These are phyloP conservation scores for Priocnemis perturbator DNA, from an alignment of 2,888 invertebrate species.

Conservation along the genomic window DNA sequence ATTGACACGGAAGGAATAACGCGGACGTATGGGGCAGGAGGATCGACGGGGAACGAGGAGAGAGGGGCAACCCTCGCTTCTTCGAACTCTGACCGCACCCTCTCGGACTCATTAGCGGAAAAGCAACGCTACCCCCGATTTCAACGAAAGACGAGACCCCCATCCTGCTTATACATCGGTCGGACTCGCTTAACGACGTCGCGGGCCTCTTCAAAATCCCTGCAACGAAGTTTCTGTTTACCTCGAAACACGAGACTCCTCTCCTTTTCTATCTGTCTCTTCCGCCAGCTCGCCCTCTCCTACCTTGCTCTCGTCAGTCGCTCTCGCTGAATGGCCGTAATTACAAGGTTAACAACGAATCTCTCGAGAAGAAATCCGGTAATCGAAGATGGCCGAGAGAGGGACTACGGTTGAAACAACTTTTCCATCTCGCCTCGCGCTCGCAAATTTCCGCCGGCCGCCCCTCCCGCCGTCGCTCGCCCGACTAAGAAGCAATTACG, in stretches of 20 bases:
- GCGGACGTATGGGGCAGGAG: not conserved
- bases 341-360: conserved; percentile 30
- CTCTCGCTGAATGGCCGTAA: not conserved
- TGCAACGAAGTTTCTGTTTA: conserved; percentile 1
- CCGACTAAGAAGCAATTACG: too few relatives aligned
- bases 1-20: not conserved
- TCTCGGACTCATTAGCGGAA: conserved; percentile 50
- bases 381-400: conserved; percentile 26
- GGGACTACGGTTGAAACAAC: not conserved
- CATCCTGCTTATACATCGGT: conserved; percentile 5
- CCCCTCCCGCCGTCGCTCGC: too few relatives aligned
- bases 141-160: conserved; percentile 44
- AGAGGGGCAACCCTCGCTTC: not conserved
- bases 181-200: not conserved
- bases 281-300: too few relatives aligned
- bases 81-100: conserved; percentile 21
- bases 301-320: not conserved
- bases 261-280: too few relatives aligned
- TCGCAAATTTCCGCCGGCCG: too few relatives aligned
- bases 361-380: conserved; percentile 38
- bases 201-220: conserved; percentile 1
- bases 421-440: too few relatives aligned
- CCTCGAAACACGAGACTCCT: conserved; percentile 1
- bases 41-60: not conserved
- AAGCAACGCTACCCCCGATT: conserved; percentile 43